Conservation (phyloP, 2,888 invertebrate genomes). For the Hylaea fasciaria region DNA sequence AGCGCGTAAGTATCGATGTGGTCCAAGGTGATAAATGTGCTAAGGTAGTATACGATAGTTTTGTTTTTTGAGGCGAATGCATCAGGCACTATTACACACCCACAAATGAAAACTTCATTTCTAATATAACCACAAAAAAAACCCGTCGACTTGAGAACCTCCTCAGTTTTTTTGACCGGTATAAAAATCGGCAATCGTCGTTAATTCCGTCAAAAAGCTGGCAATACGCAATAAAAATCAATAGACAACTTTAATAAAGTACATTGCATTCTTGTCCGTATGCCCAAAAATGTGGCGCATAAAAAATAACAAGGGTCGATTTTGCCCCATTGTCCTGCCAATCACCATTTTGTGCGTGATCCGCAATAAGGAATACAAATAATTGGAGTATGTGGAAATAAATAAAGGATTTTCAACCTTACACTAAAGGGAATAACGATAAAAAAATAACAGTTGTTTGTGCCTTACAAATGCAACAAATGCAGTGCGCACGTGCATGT, state of each 20-base stretch:
- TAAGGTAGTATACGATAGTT: too few relatives aligned
- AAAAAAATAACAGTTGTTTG: not conserved
- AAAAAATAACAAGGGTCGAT: slow-evolving; percentile 40
- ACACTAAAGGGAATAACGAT: slow-evolving; percentile 6
- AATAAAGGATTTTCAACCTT: slow-evolving; percentile 10
- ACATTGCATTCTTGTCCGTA: slow-evolving; percentile 25
- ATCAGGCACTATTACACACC: too few relatives aligned
- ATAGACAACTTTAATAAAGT: slow-evolving; percentile 23
- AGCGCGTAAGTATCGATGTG: too few relatives aligned
- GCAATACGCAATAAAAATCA: slow-evolving; percentile 17
- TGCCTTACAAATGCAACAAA: not conserved
- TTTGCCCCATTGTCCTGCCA: slow-evolving; percentile 30
- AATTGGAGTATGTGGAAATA: slow-evolving; percentile 11
- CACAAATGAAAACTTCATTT: too few relatives aligned
- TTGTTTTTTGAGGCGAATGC: too few relatives aligned
- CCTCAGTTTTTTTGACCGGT: too few relatives aligned
- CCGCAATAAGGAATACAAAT: slow-evolving; percentile 19
- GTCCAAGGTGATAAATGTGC: too few relatives aligned
- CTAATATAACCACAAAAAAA: too few relatives aligned
- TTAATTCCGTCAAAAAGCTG: not conserved
- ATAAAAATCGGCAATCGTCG: not conserved
- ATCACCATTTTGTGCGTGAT: slow-evolving; percentile 27
- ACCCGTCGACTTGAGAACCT: too few relatives aligned
- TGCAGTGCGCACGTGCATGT: slow-evolving; percentile 14
- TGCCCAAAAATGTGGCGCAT: slow-evolving; percentile 32